Evolutionary conservation across 2,113 vertebrate genomes (phyloP), one percentile per base, ranked within the genome.

Genomic region (Triplophysa dalaica): DNA sequence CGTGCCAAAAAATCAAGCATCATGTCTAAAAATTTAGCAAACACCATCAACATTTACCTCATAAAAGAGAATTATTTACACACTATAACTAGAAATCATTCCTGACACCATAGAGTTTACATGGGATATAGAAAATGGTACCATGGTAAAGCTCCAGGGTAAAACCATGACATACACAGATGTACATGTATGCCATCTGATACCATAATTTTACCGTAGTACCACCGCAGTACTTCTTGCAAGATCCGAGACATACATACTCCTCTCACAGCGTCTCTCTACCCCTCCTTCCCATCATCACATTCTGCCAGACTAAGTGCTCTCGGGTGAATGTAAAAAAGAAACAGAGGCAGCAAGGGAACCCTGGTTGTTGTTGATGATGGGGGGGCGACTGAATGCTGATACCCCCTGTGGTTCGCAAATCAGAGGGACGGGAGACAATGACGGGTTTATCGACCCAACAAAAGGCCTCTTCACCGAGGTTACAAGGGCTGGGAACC

Each of bases 401-500:
- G 80, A 84, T 82, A 84, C 77, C 80, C 77, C 70, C 80, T 50
- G 66, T 70, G 80, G 63, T 69, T 58, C 66, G 43, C 19, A 77
- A 79, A 72, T 83, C 78, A 65, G 70, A 81, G 70, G 48, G 70
- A 43, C 16, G 22, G 26, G 41, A 74, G 70, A 84, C 83, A 84
- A 84, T 76, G 83, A 66, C 14, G 65, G 83, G 80, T 79, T 82
- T 82, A 84, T 84, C 80, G 68, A n/a, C 48, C 70, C 83, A 82
- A 84, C 83, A 84, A 84, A 82, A 82, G 80, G 70, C 69, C 80
- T 84, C 80, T 84, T 84, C 62, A 84, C 76, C 9, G 52, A 70
- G 80, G 83, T 75, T 43, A 69, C n/a, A 22, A 68, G 58, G 76
- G 83, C 80, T 81, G 83, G 77, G 83, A 79, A 84, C 68, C 75